Evolutionary conservation across 2,113 vertebrate species (phyloP).

Genomic region (Lophotis ruficrista): DNA sequence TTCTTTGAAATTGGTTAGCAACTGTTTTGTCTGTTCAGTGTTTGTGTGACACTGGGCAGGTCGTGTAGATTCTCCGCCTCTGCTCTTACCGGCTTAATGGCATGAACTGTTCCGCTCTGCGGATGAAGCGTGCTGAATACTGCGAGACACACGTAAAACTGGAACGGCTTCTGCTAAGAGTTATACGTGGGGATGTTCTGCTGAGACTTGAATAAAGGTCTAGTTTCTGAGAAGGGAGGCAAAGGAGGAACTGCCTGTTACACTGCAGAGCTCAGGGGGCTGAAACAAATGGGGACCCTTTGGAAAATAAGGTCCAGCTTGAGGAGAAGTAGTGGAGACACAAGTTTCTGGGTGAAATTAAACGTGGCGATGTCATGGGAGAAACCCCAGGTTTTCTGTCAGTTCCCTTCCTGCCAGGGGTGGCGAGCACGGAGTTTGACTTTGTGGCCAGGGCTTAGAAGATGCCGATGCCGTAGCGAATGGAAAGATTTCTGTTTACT

Average conservation of each 20-base stretch:
- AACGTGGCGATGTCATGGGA: background rate
- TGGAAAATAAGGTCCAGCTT: background rate
- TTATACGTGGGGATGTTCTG: fast-evolving
- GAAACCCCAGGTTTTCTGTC: background rate
- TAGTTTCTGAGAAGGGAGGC: background rate
- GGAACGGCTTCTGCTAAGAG: fast-evolving
- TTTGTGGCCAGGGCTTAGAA: background rate
- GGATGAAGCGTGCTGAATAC: background rate
- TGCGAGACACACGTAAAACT: background rate
- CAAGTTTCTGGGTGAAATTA: background rate
- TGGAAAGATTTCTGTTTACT: constrained; percentile 44
- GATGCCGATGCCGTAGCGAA: background rate
- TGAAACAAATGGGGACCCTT: background rate
- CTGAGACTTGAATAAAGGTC: background rate
- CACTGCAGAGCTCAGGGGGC: background rate
- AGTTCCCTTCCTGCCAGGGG: background rate
- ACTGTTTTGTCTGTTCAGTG: background rate
- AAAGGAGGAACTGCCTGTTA: background rate
- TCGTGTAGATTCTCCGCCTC: background rate
- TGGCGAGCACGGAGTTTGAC: background rate
- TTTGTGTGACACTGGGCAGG: background rate
- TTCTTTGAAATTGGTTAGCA: background rate
- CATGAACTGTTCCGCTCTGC: background rate
- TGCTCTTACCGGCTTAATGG: background rate
- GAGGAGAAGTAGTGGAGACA: background rate